Evolutionary conservation across 2,888 invertebrate species (phyloP), one percentile per base, ranked within the genome.

Genomic region (Tipula confusa): DNA sequence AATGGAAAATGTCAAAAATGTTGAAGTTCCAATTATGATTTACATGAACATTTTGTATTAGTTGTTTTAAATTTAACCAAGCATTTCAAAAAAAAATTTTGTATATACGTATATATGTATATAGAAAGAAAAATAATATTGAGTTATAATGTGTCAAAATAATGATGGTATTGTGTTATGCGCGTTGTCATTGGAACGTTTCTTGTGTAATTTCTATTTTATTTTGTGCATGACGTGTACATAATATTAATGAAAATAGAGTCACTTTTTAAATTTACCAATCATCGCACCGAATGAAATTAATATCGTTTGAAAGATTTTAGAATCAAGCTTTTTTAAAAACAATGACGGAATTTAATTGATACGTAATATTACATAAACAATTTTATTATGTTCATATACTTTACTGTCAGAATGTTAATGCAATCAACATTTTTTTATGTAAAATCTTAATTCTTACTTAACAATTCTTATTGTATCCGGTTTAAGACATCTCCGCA

Each of bases 11-110:
- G 64, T 64, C 64, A 64, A 64, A 24, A 64, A 64, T 64, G 64
- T 64, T 64, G 64, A 64, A 64, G 64, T 64, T 64, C 64, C 64
- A 64, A 64, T 64, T 64, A 64, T 64, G 64, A 64, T 64, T 64
- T 64, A 64, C 64, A 64, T 24, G 24, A 18, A 64, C 38, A 38
- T 64, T 64, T 64, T 24, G 24, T 64, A 24, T 64, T 64, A 64
- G 64, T 64, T 64, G 64, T 64, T 64, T 64, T 64, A 64, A 64
- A 24, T 64, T 18, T 64, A 64, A 64, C 64, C 64, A 64, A 64
- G 64, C 64, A 64, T 64, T 64, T 64, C 64, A 64, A 24, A 64
- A 64, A 24, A 64, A 0, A 64, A 2, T 64, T 64, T 64, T 64
- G n/a, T n/a, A n/a, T n/a, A n/a, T n/a, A n/a, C n/a, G n/a, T n/a